phyloP scores from a whole-genome alignment of 2,888 invertebrate genomes.

The Emmelina monodactyla region DNA sequence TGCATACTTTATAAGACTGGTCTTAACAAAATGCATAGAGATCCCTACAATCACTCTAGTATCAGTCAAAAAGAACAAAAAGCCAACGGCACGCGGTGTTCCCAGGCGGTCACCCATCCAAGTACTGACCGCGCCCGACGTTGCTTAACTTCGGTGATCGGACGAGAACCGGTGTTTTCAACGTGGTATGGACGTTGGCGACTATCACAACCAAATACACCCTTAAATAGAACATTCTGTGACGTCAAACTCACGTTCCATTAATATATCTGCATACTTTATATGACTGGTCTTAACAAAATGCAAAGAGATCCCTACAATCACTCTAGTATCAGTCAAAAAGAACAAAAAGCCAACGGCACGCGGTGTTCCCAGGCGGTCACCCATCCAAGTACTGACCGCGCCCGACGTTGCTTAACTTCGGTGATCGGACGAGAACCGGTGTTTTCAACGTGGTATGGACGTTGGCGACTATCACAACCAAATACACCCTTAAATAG shows the following conservation, averaged over 20 bases:
- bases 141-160: conserved; percentile 41
- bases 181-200: conserved; percentile 40
- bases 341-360: conserved; percentile 28
- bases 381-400: conserved; percentile 41
- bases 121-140: conserved; percentile 39
- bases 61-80: too few relatives aligned
- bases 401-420: conserved; percentile 38
- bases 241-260: too few relatives aligned
- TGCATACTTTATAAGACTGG: too few relatives aligned
- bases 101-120: conserved; percentile 37
- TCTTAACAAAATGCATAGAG: too few relatives aligned
- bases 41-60: too few relatives aligned
- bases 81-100: conserved; percentile 31
- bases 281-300: too few relatives aligned
- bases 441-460: conserved; percentile 40
- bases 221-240: too few relatives aligned
- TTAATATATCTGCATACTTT: too few relatives aligned
- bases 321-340: too few relatives aligned
- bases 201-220: too few relatives aligned
- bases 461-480: conserved; percentile 30
- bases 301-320: too few relatives aligned
- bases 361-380: conserved; percentile 34
- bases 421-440: conserved; percentile 41
- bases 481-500: too few relatives aligned
- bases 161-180: conserved; percentile 39